Percentiles rank a stretch among this genome's conserved stretches.
Conservation (phyloP, 2,113 vertebrate genomes). For the Protobothrops flavoviridis region DNA sequence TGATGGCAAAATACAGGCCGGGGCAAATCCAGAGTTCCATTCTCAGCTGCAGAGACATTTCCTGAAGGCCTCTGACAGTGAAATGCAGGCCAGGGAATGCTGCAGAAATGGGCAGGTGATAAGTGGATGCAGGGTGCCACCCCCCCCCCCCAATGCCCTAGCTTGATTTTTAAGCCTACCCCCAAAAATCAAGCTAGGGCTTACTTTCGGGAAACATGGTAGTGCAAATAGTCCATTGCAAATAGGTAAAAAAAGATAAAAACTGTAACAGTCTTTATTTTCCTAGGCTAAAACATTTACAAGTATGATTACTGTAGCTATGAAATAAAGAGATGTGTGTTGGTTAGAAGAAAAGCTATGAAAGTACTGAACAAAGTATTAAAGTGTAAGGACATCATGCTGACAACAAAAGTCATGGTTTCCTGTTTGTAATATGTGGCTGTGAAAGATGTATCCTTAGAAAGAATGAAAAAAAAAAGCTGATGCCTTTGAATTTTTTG, state of each 20-base stretch:
- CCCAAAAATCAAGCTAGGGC: no score
- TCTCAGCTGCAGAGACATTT: no score
- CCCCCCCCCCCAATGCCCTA: no score
- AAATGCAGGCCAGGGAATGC: no score
- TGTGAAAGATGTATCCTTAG: not conserved
- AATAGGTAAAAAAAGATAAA: not conserved
- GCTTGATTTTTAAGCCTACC: no score
- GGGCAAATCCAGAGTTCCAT: no score
- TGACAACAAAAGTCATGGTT: not conserved
- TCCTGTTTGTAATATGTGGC: not conserved
- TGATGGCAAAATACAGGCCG: no score
- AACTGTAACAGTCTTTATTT: not conserved
- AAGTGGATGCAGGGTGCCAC: no score
- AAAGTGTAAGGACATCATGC: not conserved
- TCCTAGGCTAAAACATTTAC: not conserved
- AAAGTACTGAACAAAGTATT: not conserved
- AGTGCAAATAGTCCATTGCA: not conserved
- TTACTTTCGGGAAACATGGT: no score
- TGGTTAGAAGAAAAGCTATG: not conserved
- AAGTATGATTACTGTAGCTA: not conserved
- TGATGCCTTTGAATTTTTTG: not conserved
- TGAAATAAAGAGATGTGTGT: not conserved
- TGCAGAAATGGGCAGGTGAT: no score
- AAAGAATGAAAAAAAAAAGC: not conserved
- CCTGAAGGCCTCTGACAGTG: no score